Percentiles rank a stretch among this genome's conserved stretches.
Conservation (phyloP, 2,113 vertebrate genomes). For the Gymnobelideus leadbeateri region DNA sequence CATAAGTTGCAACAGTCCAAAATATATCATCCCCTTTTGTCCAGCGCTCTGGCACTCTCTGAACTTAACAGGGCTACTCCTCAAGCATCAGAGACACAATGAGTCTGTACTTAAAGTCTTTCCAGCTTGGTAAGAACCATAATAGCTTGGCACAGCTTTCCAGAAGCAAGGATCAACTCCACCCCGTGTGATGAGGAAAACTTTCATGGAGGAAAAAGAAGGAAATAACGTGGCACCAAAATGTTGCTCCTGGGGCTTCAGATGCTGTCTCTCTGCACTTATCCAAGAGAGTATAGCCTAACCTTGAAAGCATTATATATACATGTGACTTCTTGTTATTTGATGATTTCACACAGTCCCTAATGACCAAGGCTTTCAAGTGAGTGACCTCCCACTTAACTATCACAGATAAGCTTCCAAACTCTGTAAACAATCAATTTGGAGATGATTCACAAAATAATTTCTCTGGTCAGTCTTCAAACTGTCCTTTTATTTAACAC, state of each 20-base stretch:
- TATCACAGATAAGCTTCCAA: neutral
- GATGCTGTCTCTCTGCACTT: neutral
- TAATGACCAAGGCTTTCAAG: neutral
- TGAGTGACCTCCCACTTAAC: neutral
- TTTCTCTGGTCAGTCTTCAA: neutral
- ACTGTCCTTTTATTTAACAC: neutral
- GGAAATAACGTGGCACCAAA: neutral
- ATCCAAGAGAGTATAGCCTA: neutral
- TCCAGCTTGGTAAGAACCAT: neutral
- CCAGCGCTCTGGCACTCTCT: neutral
- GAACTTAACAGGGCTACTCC: neutral
- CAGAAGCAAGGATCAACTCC: neutral
- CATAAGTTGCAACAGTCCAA: neutral
- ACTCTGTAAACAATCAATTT: neutral
- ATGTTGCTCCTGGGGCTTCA: neutral
- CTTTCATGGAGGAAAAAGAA: neutral
- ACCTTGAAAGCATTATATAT: neutral
- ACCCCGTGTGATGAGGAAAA: neutral
- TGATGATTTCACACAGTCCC: neutral
- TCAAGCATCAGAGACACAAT: neutral
- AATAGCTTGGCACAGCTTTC: neutral
- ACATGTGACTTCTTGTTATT: neutral
- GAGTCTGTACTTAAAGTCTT: neutral
- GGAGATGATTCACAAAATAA: neutral
- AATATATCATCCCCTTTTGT: neutral